Conservation (phyloP, 2,113 vertebrate species). For the Tragulus kanchil region DNA sequence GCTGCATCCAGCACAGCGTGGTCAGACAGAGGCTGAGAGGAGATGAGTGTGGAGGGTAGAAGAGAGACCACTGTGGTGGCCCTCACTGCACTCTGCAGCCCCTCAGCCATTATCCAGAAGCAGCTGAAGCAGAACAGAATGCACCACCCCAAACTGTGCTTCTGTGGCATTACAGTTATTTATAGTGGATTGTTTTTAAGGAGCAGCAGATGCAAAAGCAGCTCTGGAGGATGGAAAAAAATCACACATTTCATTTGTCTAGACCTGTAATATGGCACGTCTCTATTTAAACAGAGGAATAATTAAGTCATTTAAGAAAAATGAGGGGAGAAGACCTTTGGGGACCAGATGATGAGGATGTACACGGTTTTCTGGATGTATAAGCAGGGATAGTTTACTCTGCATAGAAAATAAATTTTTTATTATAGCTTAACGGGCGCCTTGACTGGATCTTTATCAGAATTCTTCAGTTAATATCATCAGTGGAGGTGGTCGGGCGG, state of each 20-base stretch:
- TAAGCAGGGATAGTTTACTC: neutral
- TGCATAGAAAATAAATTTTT: constrained; percentile 8
- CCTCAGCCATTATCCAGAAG: neutral
- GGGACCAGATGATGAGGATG: constrained; percentile 44
- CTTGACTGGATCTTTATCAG: neutral
- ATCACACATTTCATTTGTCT: neutral
- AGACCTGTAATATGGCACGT: neutral
- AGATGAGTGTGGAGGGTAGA: neutral
- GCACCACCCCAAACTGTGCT: neutral
- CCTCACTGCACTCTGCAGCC: neutral
- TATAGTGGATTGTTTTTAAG: neutral
- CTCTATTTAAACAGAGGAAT: constrained; percentile 33
- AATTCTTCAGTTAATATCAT: neutral
- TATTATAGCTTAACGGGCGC: too few relatives aligned
- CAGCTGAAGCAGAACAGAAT: neutral
- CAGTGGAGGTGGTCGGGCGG: too few relatives aligned
- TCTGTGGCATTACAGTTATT: neutral
- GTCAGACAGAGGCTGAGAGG: neutral
- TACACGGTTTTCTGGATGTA: neutral
- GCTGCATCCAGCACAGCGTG: neutral
- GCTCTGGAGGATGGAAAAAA: neutral
- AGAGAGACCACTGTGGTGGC: neutral
- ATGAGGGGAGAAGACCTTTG: constrained; percentile 20
- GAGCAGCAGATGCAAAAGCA: neutral
- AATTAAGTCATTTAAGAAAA: constrained; percentile 60